Evolutionary conservation across 1,140 invertebrate species (phyloP).

Genomic region (Papilio machaon): DNA sequence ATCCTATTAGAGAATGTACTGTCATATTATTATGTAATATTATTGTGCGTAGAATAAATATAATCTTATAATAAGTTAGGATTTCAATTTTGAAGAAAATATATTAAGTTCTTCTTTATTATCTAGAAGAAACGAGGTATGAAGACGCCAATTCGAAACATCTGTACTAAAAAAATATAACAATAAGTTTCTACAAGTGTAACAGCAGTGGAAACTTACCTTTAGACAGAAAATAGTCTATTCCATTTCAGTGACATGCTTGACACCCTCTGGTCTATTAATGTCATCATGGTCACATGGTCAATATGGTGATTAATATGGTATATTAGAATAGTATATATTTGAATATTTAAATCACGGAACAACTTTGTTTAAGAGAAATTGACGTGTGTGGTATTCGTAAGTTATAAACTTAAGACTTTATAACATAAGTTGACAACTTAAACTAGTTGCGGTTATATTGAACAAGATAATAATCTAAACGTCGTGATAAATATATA

Average conservation of each 20-base stretch:
- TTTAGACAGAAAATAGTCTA: no score
- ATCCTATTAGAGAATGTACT: no score
- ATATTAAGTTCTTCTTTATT: no score
- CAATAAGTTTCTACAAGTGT: no score
- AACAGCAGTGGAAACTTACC: no score
- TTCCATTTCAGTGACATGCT: neutral
- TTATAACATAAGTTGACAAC: neutral
- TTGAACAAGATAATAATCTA: conserved; percentile 3
- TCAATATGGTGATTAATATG: neutral
- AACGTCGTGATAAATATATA: neutral
- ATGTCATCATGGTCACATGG: neutral
- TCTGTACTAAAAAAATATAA: no score
- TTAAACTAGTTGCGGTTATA: neutral
- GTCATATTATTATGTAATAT: no score
- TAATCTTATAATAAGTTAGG: no score
- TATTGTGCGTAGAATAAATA: no score
- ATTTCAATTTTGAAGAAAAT: no score
- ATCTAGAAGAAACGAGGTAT: no score
- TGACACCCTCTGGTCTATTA: neutral
- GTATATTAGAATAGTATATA: neutral
- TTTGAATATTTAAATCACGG: conserved; percentile 4
- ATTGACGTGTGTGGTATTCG: neutral
- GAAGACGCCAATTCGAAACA: no score
- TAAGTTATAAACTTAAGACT: neutral
- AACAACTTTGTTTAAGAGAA: neutral